Conservation (phyloP, 2,888 invertebrate species). For the Platycnemis pennipes region DNA sequence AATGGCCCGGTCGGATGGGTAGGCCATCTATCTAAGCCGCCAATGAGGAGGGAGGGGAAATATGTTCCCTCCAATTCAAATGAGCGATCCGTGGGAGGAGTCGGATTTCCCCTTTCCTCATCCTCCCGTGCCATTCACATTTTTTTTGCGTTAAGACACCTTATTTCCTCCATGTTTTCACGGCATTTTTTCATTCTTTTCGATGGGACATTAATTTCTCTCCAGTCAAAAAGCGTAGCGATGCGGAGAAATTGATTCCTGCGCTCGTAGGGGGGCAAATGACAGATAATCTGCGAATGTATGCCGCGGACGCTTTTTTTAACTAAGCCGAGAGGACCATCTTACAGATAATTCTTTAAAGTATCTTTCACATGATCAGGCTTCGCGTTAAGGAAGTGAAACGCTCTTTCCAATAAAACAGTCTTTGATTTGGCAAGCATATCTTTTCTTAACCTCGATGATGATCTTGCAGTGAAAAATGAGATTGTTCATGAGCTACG, state of each 20-base stretch:
- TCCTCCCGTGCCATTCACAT: background rate
- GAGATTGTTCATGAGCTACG: too few relatives aligned
- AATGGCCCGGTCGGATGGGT: background rate
- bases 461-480: too few relatives aligned
- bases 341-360: too few relatives aligned
- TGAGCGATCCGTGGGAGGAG: constrained; percentile 3
- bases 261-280: background rate
- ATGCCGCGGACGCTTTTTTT: background rate
- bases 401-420: too few relatives aligned
- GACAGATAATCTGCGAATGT: background rate
- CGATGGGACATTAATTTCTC: background rate
- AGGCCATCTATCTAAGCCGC: background rate
- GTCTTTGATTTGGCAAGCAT: too few relatives aligned
- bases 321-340: background rate
- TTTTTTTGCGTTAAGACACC: background rate
- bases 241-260: background rate
- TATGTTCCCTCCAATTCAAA: constrained; percentile 2
- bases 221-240: background rate
- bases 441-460: too few relatives aligned
- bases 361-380: too few relatives aligned
- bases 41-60: background rate
- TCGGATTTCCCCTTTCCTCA: background rate
- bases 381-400: too few relatives aligned
- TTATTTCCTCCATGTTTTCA: background rate
- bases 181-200: background rate